These are phyloP conservation scores for Drymonia ruficornis DNA, from an alignment of 2,888 invertebrate genomes.

Conservation along the genomic window DNA sequence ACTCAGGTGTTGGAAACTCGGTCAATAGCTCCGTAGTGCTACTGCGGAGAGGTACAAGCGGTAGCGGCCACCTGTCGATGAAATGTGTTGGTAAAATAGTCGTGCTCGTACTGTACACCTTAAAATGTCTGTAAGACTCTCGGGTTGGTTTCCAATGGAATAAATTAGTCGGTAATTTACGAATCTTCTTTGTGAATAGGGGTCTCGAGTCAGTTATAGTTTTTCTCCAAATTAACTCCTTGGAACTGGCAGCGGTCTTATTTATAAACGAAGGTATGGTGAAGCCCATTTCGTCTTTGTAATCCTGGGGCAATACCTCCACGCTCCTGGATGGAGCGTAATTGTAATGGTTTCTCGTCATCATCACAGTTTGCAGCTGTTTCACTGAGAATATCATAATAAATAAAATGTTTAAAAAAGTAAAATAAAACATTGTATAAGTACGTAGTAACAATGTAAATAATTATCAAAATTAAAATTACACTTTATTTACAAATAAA, in stretches of 20 bases:
- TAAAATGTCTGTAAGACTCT: neutral
- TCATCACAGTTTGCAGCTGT: slow-evolving; percentile 1
- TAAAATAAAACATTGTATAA: slow-evolving; percentile 3
- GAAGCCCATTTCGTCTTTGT: slow-evolving; percentile 23
- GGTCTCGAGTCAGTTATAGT: neutral
- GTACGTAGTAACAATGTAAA: slow-evolving; percentile 1
- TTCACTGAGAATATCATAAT: slow-evolving; percentile 7
- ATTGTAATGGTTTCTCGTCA: slow-evolving; percentile 38
- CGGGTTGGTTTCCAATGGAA: neutral
- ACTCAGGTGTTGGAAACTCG: neutral
- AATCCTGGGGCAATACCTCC: slow-evolving; percentile 42
- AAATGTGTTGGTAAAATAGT: neutral
- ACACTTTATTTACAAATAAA: neutral
- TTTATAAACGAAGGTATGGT: neutral
- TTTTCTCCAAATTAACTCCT: neutral
- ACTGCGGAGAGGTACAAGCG: slow-evolving; percentile 4
- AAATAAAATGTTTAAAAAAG: slow-evolving; percentile 7
- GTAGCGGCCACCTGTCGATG: slow-evolving; percentile 11
- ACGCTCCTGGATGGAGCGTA: slow-evolving; percentile 31
- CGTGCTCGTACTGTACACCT: neutral
- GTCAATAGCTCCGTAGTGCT: slow-evolving; percentile 16
- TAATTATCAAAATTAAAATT: neutral
- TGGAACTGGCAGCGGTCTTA: neutral
- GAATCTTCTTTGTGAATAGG: neutral
- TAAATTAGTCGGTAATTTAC: neutral